Conservation (phyloP, 2,113 vertebrate genomes). For the Murina feae region DNA sequence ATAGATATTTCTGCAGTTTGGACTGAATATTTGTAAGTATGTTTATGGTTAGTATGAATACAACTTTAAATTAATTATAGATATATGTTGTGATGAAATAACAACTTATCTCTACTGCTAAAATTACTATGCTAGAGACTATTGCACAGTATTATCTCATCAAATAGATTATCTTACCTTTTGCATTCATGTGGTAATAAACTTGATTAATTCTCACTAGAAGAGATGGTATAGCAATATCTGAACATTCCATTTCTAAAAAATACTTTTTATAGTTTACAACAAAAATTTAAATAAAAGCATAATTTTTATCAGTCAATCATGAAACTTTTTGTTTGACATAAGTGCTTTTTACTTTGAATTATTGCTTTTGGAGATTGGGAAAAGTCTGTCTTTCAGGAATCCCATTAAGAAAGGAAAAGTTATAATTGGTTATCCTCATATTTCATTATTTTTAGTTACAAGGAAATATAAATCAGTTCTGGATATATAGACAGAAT, state of each 20-base stretch:
- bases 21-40: not conserved
- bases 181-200: not conserved
- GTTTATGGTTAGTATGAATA: not conserved
- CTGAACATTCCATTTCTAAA: not conserved
- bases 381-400: not conserved
- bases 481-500: not conserved
- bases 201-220: not conserved
- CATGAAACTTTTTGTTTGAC: not conserved
- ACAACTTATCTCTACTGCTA: not conserved
- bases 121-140: not conserved
- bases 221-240: not conserved
- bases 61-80: not conserved
- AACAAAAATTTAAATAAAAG: not conserved
- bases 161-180: not conserved
- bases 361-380: not conserved
- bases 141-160: not conserved
- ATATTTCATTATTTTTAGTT: not conserved
- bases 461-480: not conserved
- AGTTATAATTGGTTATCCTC: not conserved
- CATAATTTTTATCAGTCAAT: not conserved
- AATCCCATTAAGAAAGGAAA: not conserved
- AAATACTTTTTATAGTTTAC: not conserved
- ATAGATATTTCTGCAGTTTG: not conserved
- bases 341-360: not conserved
- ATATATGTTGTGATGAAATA: not conserved